A percentile compares a stretch with the other conserved stretches of the same genome.
Evolutionary conservation across 2,888 invertebrate species (phyloP).

Genomic region (Perdita meconis): DNA sequence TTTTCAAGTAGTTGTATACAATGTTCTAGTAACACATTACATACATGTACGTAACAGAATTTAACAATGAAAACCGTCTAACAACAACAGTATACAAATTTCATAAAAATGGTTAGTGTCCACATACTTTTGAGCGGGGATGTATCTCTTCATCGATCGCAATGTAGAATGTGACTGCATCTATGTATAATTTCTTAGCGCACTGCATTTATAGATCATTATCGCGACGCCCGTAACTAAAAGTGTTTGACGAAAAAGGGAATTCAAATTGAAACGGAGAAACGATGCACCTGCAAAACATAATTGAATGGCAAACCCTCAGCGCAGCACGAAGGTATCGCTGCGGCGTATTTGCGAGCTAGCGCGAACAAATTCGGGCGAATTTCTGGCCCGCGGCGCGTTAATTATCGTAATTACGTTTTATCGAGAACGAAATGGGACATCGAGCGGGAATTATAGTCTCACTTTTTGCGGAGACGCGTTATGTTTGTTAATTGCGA

Average conservation of each 20-base stretch:
- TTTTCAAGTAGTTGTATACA: too few species aligned
- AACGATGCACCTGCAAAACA: conserved; percentile 9
- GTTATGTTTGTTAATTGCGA: conserved; percentile 43
- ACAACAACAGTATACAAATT: too few species aligned
- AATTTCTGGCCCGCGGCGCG: conserved; percentile 42
- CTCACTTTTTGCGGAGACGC: conserved; percentile 43
- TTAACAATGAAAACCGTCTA: too few species aligned
- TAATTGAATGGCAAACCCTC: conserved; percentile 14
- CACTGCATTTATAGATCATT: background rate
- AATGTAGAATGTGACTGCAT: too few species aligned
- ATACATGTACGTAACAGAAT: too few species aligned
- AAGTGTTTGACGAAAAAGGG: background rate
- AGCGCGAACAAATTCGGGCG: conserved; percentile 34
- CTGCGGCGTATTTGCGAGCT: too few species aligned
- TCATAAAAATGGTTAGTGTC: too few species aligned
- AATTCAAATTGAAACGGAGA: background rate
- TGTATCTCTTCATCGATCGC: too few species aligned
- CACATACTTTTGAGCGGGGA: too few species aligned
- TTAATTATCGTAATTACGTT: conserved; percentile 58
- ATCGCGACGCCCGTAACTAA: too few species aligned
- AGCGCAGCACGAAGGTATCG: too few species aligned
- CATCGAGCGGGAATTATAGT: conserved; percentile 47
- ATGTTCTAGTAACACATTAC: too few species aligned
- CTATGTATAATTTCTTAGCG: background rate
- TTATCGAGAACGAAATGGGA: conserved; percentile 51